Evolutionary conservation across 2,797 vertebrate genomes (phyloP).

Genomic region (Gila robusta): DNA sequence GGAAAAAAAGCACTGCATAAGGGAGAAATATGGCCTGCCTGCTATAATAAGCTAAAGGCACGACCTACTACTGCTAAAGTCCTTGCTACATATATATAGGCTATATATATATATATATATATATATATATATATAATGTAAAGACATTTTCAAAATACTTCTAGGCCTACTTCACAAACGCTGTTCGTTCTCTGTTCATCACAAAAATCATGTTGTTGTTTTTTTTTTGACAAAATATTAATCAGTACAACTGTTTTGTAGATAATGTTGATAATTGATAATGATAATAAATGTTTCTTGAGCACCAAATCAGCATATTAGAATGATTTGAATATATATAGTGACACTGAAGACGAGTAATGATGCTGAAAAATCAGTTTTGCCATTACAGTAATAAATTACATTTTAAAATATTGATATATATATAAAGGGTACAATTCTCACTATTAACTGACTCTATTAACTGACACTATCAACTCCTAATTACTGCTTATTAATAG

Average conservation of each 20-base stretch:
- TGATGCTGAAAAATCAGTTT: no score
- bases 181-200: no score
- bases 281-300: background rate
- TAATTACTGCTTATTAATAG: no score
- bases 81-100: background rate
- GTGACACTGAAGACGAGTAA: background rate
- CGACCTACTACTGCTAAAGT: background rate
- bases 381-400: no score
- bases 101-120: background rate
- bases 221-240: background rate
- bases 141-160: no score
- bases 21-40: background rate
- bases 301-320: background rate
- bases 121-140: background rate
- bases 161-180: no score
- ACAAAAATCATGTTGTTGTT: no score
- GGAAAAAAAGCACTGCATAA: no score
- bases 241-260: background rate
- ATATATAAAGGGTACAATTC: no score
- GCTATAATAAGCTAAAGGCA: conserved; percentile 12
- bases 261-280: background rate
- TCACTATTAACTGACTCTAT: no score
- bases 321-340: background rate
- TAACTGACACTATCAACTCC: no score
- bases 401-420: no score